Conservation (phyloP, 2,888 invertebrate genomes). For the Sesamia inferens region DNA sequence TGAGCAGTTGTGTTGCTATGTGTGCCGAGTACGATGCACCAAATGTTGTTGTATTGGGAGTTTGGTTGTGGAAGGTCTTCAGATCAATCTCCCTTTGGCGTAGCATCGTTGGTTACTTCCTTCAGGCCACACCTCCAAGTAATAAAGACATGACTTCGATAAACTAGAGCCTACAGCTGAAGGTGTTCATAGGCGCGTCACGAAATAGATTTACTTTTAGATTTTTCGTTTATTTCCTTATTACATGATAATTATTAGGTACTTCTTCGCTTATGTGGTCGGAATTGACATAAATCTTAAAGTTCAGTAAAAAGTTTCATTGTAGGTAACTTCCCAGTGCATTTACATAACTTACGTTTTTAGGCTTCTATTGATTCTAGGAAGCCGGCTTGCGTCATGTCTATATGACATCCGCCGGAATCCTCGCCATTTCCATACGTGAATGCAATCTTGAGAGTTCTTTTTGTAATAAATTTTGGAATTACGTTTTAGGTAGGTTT, state of each 20-base stretch:
- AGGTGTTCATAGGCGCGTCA: slow-evolving; percentile 16
- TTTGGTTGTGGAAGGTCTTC: no score
- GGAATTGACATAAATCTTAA: slow-evolving; percentile 38
- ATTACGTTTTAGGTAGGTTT: not conserved
- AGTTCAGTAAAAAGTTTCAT: slow-evolving; percentile 24
- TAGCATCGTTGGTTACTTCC: slow-evolving; percentile 49
- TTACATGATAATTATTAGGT: slow-evolving; percentile 46
- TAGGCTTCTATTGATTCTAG: slow-evolving; percentile 25
- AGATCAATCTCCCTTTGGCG: no score
- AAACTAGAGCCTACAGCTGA: not conserved
- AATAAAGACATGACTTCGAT: slow-evolving; percentile 16
- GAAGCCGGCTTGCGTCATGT: slow-evolving; percentile 54
- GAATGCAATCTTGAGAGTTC: slow-evolving; percentile 30
- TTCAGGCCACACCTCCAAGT: slow-evolving; percentile 22
- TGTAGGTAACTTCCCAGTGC: slow-evolving; percentile 19
- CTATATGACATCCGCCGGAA: slow-evolving; percentile 51
- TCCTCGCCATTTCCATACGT: slow-evolving; percentile 27
- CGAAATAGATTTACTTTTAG: slow-evolving; percentile 24
- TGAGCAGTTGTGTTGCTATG: no score
- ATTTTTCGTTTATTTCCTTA: slow-evolving; percentile 51
- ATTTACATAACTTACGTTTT: slow-evolving; percentile 32
- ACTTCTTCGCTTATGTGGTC: slow-evolving; percentile 46
- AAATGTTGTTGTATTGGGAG: no score
- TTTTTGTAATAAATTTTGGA: not conserved
- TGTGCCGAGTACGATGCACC: no score